These are phyloP conservation scores for Bellardia pandia DNA, from an alignment of 2,888 invertebrate species.

Conservation along the genomic window DNA sequence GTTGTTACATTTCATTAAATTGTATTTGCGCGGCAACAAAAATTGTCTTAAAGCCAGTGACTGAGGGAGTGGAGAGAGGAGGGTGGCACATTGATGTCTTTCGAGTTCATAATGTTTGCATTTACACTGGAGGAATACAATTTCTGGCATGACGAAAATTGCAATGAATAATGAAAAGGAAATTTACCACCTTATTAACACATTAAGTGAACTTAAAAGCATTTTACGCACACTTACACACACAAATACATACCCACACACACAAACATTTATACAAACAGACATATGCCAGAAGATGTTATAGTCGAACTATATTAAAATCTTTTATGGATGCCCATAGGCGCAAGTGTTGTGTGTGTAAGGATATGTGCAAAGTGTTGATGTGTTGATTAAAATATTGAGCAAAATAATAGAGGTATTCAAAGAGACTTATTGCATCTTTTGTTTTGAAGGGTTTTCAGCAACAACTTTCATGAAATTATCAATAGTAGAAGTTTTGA, in stretches of 20 bases:
- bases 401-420: conserved; percentile 30
- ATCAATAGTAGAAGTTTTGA: no score
- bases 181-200: conserved; percentile 68
- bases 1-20: conserved; percentile 35
- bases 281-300: conserved; percentile 31
- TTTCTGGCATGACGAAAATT: conserved; percentile 47
- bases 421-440: not conserved
- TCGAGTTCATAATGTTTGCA: conserved; percentile 33
- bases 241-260: not conserved
- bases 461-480: no score
- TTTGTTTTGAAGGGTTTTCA: no score
- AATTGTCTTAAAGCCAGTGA: conserved; percentile 27
- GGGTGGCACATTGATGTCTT: conserved; percentile 8
- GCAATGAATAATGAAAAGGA: conserved; percentile 63
- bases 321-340: conserved; percentile 40
- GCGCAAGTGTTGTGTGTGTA: not conserved
- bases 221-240: conserved; percentile 56
- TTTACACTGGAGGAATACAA: conserved; percentile 39
- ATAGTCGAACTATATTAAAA: conserved; percentile 41
- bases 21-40: conserved; percentile 41
- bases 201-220: conserved; percentile 65
- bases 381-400: conserved; percentile 35
- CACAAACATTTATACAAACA: not conserved
- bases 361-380: conserved; percentile 16
- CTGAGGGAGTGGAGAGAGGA: not conserved